Base-by-base conservation (phyloP, 2,797 vertebrate genomes). In the Hemitrygon akajei region DNA sequence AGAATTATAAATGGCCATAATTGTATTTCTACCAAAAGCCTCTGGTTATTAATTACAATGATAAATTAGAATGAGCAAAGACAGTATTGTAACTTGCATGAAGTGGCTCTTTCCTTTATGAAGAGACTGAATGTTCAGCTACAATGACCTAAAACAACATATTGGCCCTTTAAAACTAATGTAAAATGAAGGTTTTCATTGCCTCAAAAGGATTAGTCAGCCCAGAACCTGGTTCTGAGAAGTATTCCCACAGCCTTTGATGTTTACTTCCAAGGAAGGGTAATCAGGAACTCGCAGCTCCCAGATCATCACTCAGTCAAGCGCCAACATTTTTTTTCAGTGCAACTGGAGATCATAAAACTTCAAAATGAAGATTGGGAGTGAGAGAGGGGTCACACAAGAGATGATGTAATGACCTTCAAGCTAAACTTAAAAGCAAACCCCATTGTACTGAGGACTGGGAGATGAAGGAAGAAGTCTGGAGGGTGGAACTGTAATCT, bases 331-430 rank as follows among this genome's bases (percentile, higher is more conserved):
- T 18, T 63, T 86, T n/a, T 89, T 89, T 69, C n/a, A n/a, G 60
- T 69, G 66, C n/a, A 89, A 69, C 86, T 22, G 7, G 60, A 69
- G 63, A 89, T 18, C 60, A 37, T 89, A 69, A 69, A 34, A 22
- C 34, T 34, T 69, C 86, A 89, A 20, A 89, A 89, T 89, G n/a
- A 14, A 86, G 82, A 86, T 60, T 86, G 82, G 58, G 86, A 89
- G 63, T 89, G 86, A 63, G 86, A 69, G 60, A 37, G 22, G 60
- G 86, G 60, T 34, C n/a, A 37, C 69, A 16, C 60, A 89, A 34
- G 63, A 69, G 86, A 63, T 89, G 86, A 89, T 89, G 60, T 69
- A 22, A 25, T 89, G n/a, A 1, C 60, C 63, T 89, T 37, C 34
- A 7, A 69, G 60, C 86, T 69, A 40, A 89, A 34, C 18, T 89